Conservation (phyloP, 2,888 invertebrate species). For the Drosophila picticornis region DNA sequence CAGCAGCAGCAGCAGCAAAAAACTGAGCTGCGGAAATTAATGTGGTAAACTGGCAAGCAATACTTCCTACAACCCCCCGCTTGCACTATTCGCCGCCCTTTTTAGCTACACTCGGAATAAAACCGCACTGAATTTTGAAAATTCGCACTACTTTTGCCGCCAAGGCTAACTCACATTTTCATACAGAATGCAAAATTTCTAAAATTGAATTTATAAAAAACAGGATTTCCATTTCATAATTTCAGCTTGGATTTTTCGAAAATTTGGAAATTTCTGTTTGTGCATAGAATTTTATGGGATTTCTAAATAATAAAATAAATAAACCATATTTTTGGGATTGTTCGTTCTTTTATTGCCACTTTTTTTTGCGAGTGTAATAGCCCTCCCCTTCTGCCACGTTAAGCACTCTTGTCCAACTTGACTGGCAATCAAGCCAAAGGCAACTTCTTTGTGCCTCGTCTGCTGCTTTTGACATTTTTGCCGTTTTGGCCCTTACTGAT, state of each 20-base stretch:
- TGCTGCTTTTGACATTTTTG: slow-evolving; percentile 62
- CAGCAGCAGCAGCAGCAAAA: slow-evolving; percentile 11
- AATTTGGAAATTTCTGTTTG: too few relatives aligned
- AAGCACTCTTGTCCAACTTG: slow-evolving; percentile 6
- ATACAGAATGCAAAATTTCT: too few relatives aligned
- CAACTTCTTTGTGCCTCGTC: slow-evolving; percentile 44
- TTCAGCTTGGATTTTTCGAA: too few relatives aligned
- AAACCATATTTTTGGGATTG: too few relatives aligned
- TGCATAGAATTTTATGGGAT: too few relatives aligned
- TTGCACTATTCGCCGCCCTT: neutral
- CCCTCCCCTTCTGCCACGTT: neutral
- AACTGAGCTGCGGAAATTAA: slow-evolving; percentile 72
- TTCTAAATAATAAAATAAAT: too few relatives aligned
- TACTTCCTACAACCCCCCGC: neutral
- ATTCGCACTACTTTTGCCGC: neutral
- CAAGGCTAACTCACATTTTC: neutral
- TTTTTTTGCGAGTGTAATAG: neutral
- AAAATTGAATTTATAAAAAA: too few relatives aligned
- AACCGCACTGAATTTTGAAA: neutral
- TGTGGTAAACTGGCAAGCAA: slow-evolving; percentile 72
- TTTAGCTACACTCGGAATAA: neutral
- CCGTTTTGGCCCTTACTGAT: slow-evolving; percentile 19
- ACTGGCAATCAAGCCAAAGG: slow-evolving; percentile 38
- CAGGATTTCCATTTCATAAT: too few relatives aligned
- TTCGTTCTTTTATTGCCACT: neutral